These are phyloP conservation scores for Pogoniulus pusillus DNA, from an alignment of 2,797 vertebrate genomes.

Conservation along the genomic window DNA sequence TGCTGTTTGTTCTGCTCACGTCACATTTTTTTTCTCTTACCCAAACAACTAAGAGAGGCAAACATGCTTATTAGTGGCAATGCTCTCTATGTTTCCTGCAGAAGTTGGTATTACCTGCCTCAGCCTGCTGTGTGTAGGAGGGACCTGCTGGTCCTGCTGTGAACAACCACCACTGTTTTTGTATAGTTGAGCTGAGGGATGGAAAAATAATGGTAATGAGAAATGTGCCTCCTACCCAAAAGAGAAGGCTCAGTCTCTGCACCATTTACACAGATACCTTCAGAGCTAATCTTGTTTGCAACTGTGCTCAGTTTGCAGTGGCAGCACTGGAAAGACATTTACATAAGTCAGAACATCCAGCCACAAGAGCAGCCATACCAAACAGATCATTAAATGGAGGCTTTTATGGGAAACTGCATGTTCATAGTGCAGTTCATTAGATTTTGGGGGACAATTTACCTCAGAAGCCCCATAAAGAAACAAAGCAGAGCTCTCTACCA, in stretches of 20 bases:
- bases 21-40: neutral
- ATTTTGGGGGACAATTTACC: neutral
- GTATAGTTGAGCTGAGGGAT: neutral
- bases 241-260: neutral
- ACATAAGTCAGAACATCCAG: neutral
- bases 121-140: neutral
- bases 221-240: neutral
- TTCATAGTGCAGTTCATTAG: neutral
- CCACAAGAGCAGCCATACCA: neutral
- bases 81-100: neutral
- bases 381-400: neutral
- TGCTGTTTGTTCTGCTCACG: neutral
- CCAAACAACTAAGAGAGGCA: neutral
- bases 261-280: neutral
- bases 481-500: conserved; percentile 23
- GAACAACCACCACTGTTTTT: neutral
- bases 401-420: neutral
- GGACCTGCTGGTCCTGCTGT: conserved; percentile 22
- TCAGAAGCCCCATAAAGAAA: conserved; percentile 3
- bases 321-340: neutral
- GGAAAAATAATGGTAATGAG: neutral
- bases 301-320: neutral
- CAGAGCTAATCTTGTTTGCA: neutral
- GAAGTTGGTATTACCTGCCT: conserved; percentile 15
- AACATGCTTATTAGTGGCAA: neutral